These are phyloP conservation scores for Eupsittula cactorum DNA, from an alignment of 2,113 vertebrate genomes.

Conservation along the genomic window DNA sequence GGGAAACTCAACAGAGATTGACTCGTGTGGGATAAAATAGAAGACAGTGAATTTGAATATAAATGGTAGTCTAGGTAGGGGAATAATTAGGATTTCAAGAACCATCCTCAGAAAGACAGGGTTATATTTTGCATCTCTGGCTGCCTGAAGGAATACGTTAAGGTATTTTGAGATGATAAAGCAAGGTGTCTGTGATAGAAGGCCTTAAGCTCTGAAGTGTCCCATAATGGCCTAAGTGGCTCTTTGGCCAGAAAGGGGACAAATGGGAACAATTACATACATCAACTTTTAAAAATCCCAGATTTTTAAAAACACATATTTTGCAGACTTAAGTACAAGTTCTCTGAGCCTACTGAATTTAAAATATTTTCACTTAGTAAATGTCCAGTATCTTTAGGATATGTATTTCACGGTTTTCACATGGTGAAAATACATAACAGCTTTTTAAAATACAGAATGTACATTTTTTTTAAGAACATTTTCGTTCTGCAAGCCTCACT, in stretches of 20 bases:
- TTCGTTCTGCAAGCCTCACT: background rate
- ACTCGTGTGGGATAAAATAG: background rate
- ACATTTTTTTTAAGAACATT: background rate
- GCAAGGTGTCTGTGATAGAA: background rate
- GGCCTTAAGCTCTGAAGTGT: background rate
- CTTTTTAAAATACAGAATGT: background rate
- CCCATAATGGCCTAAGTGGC: background rate
- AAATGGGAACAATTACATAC: background rate
- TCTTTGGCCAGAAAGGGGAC: background rate
- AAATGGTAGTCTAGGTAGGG: background rate
- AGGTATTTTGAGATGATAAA: background rate
- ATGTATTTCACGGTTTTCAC: background rate
- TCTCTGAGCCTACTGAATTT: background rate
- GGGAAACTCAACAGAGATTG: background rate
- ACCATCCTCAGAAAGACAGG: background rate
- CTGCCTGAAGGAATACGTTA: background rate
- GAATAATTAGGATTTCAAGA: background rate
- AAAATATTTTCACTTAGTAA: background rate
- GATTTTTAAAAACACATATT: background rate
- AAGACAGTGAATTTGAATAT: background rate
- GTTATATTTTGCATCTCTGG: rapidly evolving
- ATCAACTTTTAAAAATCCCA: background rate
- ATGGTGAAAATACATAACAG: background rate
- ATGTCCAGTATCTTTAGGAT: background rate
- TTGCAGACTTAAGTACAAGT: background rate